Base-by-base conservation (phyloP, 2,888 invertebrate genomes). In the Nemoura dubitans region DNA sequence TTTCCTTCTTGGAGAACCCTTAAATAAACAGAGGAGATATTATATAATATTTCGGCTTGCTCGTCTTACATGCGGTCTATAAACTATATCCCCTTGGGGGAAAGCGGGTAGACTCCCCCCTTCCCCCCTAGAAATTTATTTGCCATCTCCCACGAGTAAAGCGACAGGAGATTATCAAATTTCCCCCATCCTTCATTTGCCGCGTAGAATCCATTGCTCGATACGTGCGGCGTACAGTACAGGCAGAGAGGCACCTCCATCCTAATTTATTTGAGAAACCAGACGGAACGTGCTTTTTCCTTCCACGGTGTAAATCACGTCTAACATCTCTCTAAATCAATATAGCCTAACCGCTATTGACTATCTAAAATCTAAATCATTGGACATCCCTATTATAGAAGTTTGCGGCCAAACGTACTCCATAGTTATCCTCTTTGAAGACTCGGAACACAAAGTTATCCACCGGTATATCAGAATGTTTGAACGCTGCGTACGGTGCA, bases 91-190 rank as follows among this genome's bases (percentile, higher is more conserved):
- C 59, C 59, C 59, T 1, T 59, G 59, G 21, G 59, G 21, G 21
- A 59, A 59, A 59, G 6, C 21, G 59, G 59, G 59, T 3, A 3
- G 2, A 59, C 59, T 21, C 14, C 59, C 59, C 59, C 59, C 59
- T 21, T 59, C 59, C 59, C 59, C 59, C 21, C 21, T 21, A 59
- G 59, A 59, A 59, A 59, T 59, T 59, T 59, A 59, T 59, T 59
- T 59, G 16, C 59, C 59, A 59, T 10, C 59, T 21, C 21, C 59
- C 59, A 1, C 59, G 14, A 59, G 59, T 21, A 59, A 59, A 7
- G 59, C 59, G 59, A 59, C 59, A 59, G 59, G 59, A 59, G 59
- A 59, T 59, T 59, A 59, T 59, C 59, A 59, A 59, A n/a, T 59
- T 59, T 59, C 14, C 59, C 59, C 59, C 59, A 59, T 59, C 59